Conservation (phyloP, 2,113 vertebrate genomes). For the Harpagus bidentatus region DNA sequence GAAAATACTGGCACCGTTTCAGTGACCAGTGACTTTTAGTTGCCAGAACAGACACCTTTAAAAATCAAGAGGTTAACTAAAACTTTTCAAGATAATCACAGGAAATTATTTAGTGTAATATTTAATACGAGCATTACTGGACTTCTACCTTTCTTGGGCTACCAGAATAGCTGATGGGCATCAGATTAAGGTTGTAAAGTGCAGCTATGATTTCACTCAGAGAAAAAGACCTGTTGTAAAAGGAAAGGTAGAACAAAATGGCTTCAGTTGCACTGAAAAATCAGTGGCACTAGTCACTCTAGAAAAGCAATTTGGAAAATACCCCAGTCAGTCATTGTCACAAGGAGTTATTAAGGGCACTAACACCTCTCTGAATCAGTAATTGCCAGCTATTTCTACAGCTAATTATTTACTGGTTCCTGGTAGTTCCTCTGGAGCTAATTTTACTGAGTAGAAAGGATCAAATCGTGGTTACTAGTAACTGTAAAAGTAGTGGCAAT, state of each 20-base stretch:
- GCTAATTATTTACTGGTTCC: neutral
- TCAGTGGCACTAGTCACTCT: neutral
- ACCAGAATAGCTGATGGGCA: neutral
- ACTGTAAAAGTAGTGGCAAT: neutral
- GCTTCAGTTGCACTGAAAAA: neutral
- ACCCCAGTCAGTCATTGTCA: neutral
- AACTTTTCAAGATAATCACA: neutral
- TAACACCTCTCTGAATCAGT: neutral
- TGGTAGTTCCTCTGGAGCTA: neutral
- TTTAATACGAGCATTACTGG: neutral
- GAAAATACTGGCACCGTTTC: neutral
- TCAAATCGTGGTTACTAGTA: neutral
- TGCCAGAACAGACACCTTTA: neutral
- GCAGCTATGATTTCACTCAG: neutral
- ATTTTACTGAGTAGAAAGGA: neutral
- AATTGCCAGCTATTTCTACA: neutral
- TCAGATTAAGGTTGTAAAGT: neutral
- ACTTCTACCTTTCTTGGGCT: neutral
- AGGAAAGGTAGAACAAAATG: neutral
- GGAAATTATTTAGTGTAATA: neutral
- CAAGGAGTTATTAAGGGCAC: neutral
- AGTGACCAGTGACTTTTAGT: neutral
- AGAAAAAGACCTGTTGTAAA: neutral
- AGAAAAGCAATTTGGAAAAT: conserved; percentile 3
- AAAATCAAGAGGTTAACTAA: neutral